Evolutionary conservation across 2,113 vertebrate genomes (phyloP), one percentile per base, ranked within the genome.

Genomic region (Panurus biarmicus): DNA sequence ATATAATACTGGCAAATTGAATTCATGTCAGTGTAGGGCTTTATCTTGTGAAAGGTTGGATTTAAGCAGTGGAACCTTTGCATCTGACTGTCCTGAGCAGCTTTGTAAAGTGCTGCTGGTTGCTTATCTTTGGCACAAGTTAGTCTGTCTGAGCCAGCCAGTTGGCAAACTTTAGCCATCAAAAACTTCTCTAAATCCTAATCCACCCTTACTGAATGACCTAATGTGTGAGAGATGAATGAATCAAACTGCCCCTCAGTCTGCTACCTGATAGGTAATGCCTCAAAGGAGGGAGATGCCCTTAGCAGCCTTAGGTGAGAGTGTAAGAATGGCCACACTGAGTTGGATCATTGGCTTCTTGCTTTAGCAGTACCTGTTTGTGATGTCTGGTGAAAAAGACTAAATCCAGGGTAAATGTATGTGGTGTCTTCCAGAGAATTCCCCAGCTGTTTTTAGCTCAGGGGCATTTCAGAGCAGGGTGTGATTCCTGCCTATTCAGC

Each of bases 301-400:
- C 26, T 50, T 51, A 54, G n/a, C 5, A 87, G 33, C 35, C 9
- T 33, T 42, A 56, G 7, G 21, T 71, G 61, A 82, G 28, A 67
- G 28, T 0, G 0, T 53, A 51, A 29, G n/a, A 58, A 42, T 25
- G 15, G 35, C 25, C 38, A 42, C 4, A 7, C 25, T 29, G 33
- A 19, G 17, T 29, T 53, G 33, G 28, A n/a, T 57, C 44, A 22
- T 31, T 33, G 61, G 28, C 47, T 58, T 1, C 15, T 36, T 73
- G 9, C 47, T 87, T 70, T 58, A 70, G 47, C 38, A 74, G n/a
- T 19, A 66, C 31, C 38, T 73, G 9, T 66, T 81, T 28, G 14
- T 53, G 36, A 36, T 40, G n/a, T 26, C 40, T 65, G 16, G 31
- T 69, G 44, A 33, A 79, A 64, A 60, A 36, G 19, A 75, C 14